These are phyloP conservation scores for Drosophila bifasciata DNA, from an alignment of 1,140 invertebrate genomes.

Conservation along the genomic window DNA sequence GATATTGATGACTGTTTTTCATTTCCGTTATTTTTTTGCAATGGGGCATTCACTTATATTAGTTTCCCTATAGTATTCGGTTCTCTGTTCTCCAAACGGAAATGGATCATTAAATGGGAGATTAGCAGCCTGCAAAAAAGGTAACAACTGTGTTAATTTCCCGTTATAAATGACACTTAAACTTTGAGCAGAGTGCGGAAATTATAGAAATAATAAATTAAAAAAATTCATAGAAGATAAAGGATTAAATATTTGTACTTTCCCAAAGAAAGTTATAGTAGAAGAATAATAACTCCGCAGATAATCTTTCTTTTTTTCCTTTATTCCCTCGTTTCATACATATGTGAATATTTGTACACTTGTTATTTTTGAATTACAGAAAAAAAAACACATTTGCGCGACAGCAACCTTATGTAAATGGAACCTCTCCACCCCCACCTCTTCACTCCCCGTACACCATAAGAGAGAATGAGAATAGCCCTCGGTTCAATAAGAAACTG, in stretches of 20 bases:
- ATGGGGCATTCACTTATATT: conserved; percentile 24
- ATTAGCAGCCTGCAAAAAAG: conserved; percentile 19
- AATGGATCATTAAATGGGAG: conserved; percentile 39
- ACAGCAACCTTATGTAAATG: no score
- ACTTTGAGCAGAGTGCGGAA: conserved; percentile 6
- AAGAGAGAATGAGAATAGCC: background rate
- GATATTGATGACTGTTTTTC: conserved; percentile 38
- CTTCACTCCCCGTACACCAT: no score
- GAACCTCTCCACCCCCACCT: no score
- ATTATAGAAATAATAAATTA: background rate
- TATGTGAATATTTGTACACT: no score
- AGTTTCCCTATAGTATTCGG: conserved; percentile 30
- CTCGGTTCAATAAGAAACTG: background rate
- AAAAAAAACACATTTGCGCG: background rate
- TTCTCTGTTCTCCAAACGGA: conserved; percentile 39
- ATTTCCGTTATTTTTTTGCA: conserved; percentile 28
- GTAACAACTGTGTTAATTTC: conserved; percentile 3
- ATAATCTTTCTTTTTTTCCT: no score
- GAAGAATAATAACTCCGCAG: no score
- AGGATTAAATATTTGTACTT: no score
- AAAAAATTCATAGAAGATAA: background rate
- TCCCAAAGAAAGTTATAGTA: no score
- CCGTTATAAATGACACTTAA: conserved; percentile 23
- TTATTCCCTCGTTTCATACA: no score
- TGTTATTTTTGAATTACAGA: background rate